Percentiles rank a stretch among this genome's conserved stretches.
These are phyloP conservation scores for Drosophila bunnanda DNA, from an alignment of 2,888 invertebrate species.

Conservation along the genomic window DNA sequence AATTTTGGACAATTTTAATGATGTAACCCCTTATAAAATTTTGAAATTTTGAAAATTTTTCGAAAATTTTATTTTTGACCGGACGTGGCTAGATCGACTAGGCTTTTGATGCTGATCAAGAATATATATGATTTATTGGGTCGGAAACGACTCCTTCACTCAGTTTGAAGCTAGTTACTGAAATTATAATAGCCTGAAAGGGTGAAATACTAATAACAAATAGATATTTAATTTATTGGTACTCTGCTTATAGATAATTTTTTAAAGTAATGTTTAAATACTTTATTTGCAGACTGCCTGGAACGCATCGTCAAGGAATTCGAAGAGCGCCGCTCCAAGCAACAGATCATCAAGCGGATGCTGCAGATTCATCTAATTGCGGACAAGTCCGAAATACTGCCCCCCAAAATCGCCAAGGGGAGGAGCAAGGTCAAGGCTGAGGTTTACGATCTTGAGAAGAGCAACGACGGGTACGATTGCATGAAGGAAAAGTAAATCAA, in stretches of 20 bases:
- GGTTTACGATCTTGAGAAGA: conserved; percentile 33
- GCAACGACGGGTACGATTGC: conserved; percentile 38
- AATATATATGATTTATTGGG: no score
- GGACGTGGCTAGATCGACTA: no score
- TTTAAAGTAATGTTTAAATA: neutral
- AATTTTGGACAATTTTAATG: no score
- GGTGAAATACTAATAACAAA: no score
- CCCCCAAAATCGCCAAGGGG: conserved; percentile 66
- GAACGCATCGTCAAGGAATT: conserved; percentile 81
- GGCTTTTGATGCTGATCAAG: no score
- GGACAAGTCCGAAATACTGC: conserved; percentile 88
- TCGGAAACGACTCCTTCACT: no score
- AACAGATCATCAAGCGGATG: conserved; percentile 91
- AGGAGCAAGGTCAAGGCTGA: conserved; percentile 64
- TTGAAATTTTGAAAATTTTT: no score
- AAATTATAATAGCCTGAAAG: no score
- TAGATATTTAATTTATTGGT: neutral
- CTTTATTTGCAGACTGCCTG: conserved; percentile 77
- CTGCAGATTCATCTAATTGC: conserved; percentile 90
- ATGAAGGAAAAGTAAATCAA: no score
- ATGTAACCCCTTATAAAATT: no score
- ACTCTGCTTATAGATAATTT: neutral
- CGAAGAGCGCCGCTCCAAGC: conserved; percentile 88
- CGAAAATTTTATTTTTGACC: no score
- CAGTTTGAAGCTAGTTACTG: no score